Base-by-base conservation (phyloP, 2,888 invertebrate genomes). In the Bugulina stolonifera region DNA sequence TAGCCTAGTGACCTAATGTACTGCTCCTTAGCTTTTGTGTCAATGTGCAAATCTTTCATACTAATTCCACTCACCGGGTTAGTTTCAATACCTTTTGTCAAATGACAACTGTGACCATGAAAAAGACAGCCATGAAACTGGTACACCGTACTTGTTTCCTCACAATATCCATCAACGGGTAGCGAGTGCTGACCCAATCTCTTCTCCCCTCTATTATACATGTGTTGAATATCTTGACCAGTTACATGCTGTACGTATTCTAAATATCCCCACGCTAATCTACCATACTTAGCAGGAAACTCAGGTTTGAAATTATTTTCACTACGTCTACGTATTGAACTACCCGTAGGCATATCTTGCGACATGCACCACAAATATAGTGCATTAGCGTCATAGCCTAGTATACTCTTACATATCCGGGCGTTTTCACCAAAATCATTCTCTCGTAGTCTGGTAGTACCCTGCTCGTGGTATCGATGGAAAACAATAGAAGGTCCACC, bases 51-150 rank as follows among this genome's bases (percentile, higher is more conserved):
- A 43, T 43, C 55, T 55, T 55, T 23, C 25, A 25, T 23, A 5
- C 25, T 55, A 18, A 10, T 55, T 5, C 23, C 23, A 55, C 23
- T 55, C 22, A 25, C 55, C 3, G 22, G 55, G 25, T 23, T 18
- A 5, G 5, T 5, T 23, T 18, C 14, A 5, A 18, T 55, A 5
- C 25, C 25, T 23, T 18, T 3, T 10, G 22, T 55, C 5, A 23
- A 3, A 55, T 5, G 25, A 55, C 23, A 55, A 23, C 23, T 23
- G 10, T 55, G 10, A 5, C 55, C 55, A 55, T 55, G 55, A 18
- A 55, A 55, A 3, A 55, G n/a, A 55, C 55, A 55, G 22, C 55
- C 55, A 25, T 55, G 55, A 23, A 55, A 55, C 25, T 55, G 55
- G n/a, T 23, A 55, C 5, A 55, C 55, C 5, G 22, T 18, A 23